A percentile compares a stretch with the other conserved stretches of the same genome.
These are phyloP conservation scores for Cygnus atratus DNA, from an alignment of 2,113 vertebrate species.

Conservation along the genomic window DNA sequence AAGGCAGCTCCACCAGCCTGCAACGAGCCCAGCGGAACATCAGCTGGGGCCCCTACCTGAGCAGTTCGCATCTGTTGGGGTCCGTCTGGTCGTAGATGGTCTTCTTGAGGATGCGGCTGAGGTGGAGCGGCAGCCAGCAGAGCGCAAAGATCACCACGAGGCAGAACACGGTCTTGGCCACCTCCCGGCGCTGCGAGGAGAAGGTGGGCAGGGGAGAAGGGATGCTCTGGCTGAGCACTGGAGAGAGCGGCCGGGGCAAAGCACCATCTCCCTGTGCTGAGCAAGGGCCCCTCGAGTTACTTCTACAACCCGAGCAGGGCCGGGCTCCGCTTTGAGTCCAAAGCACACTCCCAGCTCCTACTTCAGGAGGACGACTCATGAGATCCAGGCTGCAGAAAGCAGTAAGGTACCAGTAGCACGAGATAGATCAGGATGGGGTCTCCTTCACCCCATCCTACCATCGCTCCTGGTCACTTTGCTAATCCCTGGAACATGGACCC, in stretches of 20 bases:
- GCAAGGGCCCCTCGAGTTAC: not conserved
- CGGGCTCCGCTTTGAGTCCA: not conserved
- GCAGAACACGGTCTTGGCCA: conserved; percentile 92
- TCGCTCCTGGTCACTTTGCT: not conserved
- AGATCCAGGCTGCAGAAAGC: not conserved
- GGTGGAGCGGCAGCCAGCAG: conserved; percentile 91
- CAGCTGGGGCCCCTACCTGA: conserved; percentile 75
- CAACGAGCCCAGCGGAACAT: not conserved
- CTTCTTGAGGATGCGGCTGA: conserved; percentile 90
- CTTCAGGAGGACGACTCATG: not conserved
- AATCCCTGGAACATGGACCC: not conserved
- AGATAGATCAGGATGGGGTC: accelerated
- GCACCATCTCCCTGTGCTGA: not conserved
- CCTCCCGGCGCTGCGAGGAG: conserved; percentile 82
- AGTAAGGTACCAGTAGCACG: not conserved
- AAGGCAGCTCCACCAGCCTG: not conserved
- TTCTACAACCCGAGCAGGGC: not conserved
- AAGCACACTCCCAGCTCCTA: not conserved
- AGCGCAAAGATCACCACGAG: conserved; percentile 90
- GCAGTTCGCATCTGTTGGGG: conserved; percentile 87
- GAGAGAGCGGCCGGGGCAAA: not conserved
- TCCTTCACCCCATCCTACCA: not conserved
- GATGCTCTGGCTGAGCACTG: not conserved
- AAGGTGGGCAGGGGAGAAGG: not conserved
- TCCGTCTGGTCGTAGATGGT: conserved; percentile 85